phyloP scores from a whole-genome alignment of 2,113 vertebrate species.

The Cryptotis parvus region DNA sequence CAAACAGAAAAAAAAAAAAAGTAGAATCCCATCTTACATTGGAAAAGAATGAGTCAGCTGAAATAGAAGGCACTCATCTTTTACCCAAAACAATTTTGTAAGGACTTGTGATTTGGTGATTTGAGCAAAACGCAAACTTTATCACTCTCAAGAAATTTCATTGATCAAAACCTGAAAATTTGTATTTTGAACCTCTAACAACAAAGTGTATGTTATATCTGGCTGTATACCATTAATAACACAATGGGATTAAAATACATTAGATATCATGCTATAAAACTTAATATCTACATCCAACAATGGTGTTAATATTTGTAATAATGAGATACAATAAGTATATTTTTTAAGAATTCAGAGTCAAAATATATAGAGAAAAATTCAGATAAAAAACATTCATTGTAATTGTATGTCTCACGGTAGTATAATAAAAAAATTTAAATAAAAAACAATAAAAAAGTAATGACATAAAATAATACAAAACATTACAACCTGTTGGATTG shows the following conservation, averaged over 20 bases:
- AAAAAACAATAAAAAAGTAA: slow-evolving; percentile 29
- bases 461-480: slow-evolving; percentile 35
- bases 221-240: background rate
- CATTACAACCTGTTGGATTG: background rate
- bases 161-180: slow-evolving; percentile 28
- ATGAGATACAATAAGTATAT: background rate
- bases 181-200: slow-evolving; percentile 32
- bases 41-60: background rate
- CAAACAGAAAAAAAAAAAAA: background rate
- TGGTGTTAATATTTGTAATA: background rate
- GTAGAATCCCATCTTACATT: background rate
- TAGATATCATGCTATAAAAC: background rate
- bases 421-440: no score
- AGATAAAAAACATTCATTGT: background rate
- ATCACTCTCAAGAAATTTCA: background rate
- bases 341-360: background rate
- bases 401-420: no score
- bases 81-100: background rate
- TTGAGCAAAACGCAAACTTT: background rate
- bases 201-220: background rate
- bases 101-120: background rate
- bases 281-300: slow-evolving; percentile 21
- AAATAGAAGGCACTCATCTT: background rate
- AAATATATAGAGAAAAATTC: slow-evolving; percentile 13
- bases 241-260: slow-evolving; percentile 8